Base-by-base conservation (phyloP, 2,888 invertebrate species). In the Nasonovia ribisnigri region DNA sequence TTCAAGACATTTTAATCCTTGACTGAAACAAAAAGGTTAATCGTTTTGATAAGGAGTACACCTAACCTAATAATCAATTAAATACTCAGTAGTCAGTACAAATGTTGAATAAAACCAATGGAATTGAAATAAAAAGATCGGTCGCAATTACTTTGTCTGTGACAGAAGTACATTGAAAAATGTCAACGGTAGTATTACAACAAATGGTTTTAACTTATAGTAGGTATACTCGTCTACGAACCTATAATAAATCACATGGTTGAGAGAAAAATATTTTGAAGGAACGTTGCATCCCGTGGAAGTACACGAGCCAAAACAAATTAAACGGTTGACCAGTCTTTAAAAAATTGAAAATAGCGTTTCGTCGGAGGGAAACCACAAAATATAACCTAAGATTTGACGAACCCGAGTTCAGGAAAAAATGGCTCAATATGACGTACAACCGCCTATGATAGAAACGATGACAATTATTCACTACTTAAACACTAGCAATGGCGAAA, bases 191-290 rank as follows among this genome's bases (percentile, higher is more conserved):
- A 3, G 16, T 89, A 57, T 16, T 54, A 10, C 3, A 11, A 88
- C 24, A 54, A 36, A 36, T 20, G 20, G 20, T 77, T 77, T 20
- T 36, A 29, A 46, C 6, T 77, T 36, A 36, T 6, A 36, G 2
- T 8, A n/a, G 29, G 29, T 48, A 46, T 13, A 20, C 5, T 10
- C 54, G 16, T 8, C 20, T n/a, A 24, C 20, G 60, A 20, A 26
- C 16, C 48, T n/a, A 67, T 29, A 36, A 87, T 87, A 92, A 92
- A 92, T 92, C 92, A 92, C 92, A 92, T 92, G 92, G 92, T 92
- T 48, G 5, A 48, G 11, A 57, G 57, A 91, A 84, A 57, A 91
- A 54, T 57, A 57, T 42, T 60, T 77, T 57, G 29, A 89, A n/a
- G 29, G 57, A 60, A 89, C n/a, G 13, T 57, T 43, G 3, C 16